Percentiles rank a stretch among this genome's conserved stretches.
These are phyloP conservation scores for Xestia sexstrigata DNA, from an alignment of 2,888 invertebrate genomes.

Conservation along the genomic window DNA sequence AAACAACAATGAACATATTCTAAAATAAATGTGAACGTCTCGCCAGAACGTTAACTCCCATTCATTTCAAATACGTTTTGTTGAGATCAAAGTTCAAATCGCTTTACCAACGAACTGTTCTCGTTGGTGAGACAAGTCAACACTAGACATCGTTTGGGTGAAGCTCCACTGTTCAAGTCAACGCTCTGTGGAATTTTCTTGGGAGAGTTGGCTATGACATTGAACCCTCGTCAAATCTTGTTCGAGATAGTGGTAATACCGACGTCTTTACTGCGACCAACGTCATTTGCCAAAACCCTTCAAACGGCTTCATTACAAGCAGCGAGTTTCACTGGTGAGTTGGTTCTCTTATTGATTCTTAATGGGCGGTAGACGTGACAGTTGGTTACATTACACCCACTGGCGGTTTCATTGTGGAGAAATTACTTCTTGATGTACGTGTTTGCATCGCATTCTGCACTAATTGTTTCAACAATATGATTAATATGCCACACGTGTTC, in stretches of 20 bases:
- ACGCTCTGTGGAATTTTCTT: conserved; percentile 74
- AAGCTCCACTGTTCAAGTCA: conserved; percentile 70
- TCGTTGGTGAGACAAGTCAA: conserved; percentile 63
- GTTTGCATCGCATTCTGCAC: conserved; percentile 26
- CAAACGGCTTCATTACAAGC: conserved; percentile 63
- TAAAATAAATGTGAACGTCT: conserved; percentile 59
- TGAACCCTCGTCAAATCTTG: conserved; percentile 77
- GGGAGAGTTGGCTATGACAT: conserved; percentile 64
- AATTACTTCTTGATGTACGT: conserved; percentile 50
- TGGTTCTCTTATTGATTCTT: conserved; percentile 64
- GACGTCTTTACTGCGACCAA: conserved; percentile 82
- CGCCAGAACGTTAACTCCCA: conserved; percentile 54
- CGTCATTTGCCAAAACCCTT: conserved; percentile 70
- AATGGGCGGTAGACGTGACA: conserved; percentile 63
- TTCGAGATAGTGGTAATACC: conserved; percentile 74
- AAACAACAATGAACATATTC: conserved; percentile 39
- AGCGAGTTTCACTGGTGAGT: conserved; percentile 51
- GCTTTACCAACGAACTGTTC: conserved; percentile 58
- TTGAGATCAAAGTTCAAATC: conserved; percentile 72
- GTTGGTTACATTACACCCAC: conserved; percentile 59
- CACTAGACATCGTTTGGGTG: conserved; percentile 54
- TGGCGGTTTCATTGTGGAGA: conserved; percentile 49
- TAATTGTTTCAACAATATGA: conserved; percentile 41
- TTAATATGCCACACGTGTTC: conserved; percentile 36
- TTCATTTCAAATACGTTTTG: conserved; percentile 66